Conservation (phyloP, 2,113 vertebrate genomes). For the Erythrolamprus reginae region DNA sequence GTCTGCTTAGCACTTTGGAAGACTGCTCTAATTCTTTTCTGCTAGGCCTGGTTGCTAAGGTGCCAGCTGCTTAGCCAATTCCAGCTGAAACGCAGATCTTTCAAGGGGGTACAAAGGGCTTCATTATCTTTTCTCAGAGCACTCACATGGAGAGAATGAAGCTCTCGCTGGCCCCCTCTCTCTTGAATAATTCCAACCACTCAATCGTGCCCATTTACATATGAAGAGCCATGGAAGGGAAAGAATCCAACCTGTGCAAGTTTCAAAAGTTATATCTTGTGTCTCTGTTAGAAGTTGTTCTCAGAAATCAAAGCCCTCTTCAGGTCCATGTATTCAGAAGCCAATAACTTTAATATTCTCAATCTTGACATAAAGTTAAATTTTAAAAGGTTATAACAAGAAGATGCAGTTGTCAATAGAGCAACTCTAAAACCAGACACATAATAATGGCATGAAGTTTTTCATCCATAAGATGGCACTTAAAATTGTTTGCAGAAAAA, state of each 20-base stretch:
- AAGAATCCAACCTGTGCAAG: neutral
- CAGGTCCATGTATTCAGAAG: neutral
- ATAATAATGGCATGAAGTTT: neutral
- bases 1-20: constrained; percentile 50
- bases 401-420: neutral
- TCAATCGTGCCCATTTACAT: constrained; percentile 2
- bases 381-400: neutral
- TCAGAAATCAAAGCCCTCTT: fast-evolving
- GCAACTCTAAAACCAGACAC: neutral
- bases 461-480: neutral
- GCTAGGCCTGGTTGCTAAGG: constrained; percentile 63
- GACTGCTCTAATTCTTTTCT: constrained; percentile 67
- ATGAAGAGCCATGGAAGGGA: constrained; percentile 6
- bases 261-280: neutral
- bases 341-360: neutral
- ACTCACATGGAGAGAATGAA: constrained; percentile 42
- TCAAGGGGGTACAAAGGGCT: constrained; percentile 61
- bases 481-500: neutral
- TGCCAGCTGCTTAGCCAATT: constrained; percentile 68
- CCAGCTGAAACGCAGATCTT: constrained; percentile 52
- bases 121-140: constrained; percentile 64
- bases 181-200: neutral
- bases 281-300: neutral
- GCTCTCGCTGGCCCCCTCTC: neutral
- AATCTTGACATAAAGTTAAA: neutral